Percentiles rank a stretch among this genome's conserved stretches.
Conservation (phyloP, 2,888 invertebrate species). For the Perizoma affinitatum region DNA sequence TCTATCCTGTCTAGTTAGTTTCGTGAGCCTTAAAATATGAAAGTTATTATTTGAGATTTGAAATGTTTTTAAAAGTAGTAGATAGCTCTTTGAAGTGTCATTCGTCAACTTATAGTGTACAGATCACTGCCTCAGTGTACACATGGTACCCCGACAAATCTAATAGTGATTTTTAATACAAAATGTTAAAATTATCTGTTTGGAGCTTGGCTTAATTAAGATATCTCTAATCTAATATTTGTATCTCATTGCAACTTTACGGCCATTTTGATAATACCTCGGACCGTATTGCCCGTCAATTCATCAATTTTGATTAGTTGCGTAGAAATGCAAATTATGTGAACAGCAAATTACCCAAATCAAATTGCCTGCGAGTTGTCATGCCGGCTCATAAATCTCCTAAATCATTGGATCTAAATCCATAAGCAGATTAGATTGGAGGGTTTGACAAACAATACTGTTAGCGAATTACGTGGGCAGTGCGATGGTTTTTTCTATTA, state of each 20-base stretch:
- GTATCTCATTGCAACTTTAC: conserved; percentile 11
- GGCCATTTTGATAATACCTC: conserved; percentile 16
- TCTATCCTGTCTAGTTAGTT: too few relatives aligned
- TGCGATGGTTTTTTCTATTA: not conserved
- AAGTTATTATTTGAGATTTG: too few relatives aligned
- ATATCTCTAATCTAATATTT: conserved; percentile 8
- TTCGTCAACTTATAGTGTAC: too few relatives aligned
- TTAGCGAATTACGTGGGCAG: not conserved
- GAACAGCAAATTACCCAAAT: conserved; percentile 44
- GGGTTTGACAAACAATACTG: conserved; percentile 19
- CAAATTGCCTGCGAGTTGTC: conserved; percentile 44
- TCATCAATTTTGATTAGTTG: conserved; percentile 49
- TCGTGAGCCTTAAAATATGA: too few relatives aligned
- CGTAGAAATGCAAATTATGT: conserved; percentile 47
- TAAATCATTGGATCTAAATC: conserved; percentile 41
- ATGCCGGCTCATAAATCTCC: conserved; percentile 33
- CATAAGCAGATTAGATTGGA: conserved; percentile 39
- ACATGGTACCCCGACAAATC: too few relatives aligned
- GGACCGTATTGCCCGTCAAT: conserved; percentile 24
- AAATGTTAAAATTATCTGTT: not conserved
- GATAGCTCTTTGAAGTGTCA: too few relatives aligned
- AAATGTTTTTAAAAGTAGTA: too few relatives aligned
- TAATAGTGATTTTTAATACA: too few relatives aligned
- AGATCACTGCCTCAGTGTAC: too few relatives aligned
- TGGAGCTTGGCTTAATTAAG: conserved; percentile 4